A percentile compares a stretch with the other conserved stretches of the same genome.
phyloP scores from a whole-genome alignment of 2,888 invertebrate species.

The Hartigia nigra region DNA sequence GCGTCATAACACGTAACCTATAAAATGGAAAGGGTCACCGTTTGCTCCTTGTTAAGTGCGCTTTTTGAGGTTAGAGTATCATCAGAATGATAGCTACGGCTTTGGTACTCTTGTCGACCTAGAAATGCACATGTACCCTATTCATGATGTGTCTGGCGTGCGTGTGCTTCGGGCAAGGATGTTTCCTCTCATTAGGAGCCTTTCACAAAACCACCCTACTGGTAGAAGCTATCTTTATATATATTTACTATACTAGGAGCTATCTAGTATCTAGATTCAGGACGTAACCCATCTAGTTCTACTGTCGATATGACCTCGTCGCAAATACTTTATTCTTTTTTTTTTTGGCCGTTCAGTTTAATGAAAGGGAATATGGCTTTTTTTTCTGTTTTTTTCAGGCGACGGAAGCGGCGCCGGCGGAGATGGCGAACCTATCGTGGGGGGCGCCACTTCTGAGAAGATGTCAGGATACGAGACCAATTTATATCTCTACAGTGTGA shows the following conservation, averaged over 20 bases:
- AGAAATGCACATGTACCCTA: background rate
- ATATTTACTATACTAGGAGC: background rate
- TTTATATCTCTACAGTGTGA: conserved; percentile 86
- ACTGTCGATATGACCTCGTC: background rate
- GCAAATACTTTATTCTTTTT: background rate
- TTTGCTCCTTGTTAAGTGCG: background rate
- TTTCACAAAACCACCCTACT: background rate
- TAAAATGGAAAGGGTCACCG: background rate
- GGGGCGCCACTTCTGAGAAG: conserved; percentile 77
- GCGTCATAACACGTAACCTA: background rate
- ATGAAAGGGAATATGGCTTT: conserved; percentile 1
- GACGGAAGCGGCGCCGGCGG: conserved; percentile 78
- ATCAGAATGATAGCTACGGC: background rate
- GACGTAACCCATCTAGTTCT: background rate
- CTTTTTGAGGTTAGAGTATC: background rate
- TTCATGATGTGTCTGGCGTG: background rate
- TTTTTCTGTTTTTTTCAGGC: conserved; percentile 46
- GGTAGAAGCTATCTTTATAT: background rate
- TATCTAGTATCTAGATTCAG: background rate
- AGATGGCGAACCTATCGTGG: conserved; percentile 71
- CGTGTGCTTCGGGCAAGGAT: background rate
- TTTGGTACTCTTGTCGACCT: background rate
- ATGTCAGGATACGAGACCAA: conserved; percentile 83
- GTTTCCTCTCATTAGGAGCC: background rate
- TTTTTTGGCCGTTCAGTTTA: background rate